Base-by-base conservation (phyloP, 1,140 invertebrate genomes). In the Drosophila neocordata region DNA sequence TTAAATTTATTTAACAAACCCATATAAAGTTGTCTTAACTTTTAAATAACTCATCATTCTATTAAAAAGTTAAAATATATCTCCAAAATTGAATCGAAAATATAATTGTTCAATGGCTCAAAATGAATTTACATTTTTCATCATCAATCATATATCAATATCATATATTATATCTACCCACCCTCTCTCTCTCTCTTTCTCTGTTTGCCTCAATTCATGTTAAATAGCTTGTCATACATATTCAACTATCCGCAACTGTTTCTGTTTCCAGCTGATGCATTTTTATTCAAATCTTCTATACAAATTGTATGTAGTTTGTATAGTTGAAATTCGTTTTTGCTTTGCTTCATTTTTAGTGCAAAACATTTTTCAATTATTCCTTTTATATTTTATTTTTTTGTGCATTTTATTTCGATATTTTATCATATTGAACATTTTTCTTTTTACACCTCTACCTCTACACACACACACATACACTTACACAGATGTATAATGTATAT, bases 281-380 rank as follows among this genome's bases (percentile, higher is more conserved):
- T 27, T 27, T 41, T 41, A 61, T 61, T 41, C 38, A 58, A 64
- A 68, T 63, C 61, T 44, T 56, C 53, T 15, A 73, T 69, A 76
- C 56, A 79, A 84, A 83, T 69, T 64, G 55, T 51, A 69, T 73
- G 34, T 76, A 76, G 69, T 69, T 57, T 67, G 22, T 69, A 75
- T 66, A 38, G 64, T 66, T 38, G 64, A 53, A 44, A 35, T 51
- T 48, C 48, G 24, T 38, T 35, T 66, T 64, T 31, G 24, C 24
- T 71, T 81, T 80, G 52, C 63, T 87, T 62, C 48, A 71, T 69
- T 85, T 85, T 85, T 76, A 88, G 75, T 70, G 71, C 78, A 87
- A 76, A 76, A 53, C 83, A 88, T 88, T 88, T 88, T 83, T 79
- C 83, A 88, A 73, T 71, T 73, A 73, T 71, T 81, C 66, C 62